Evolutionary conservation across 2,797 vertebrate genomes (phyloP), one percentile per base, ranked within the genome.

Genomic region (Momotus momota): DNA sequence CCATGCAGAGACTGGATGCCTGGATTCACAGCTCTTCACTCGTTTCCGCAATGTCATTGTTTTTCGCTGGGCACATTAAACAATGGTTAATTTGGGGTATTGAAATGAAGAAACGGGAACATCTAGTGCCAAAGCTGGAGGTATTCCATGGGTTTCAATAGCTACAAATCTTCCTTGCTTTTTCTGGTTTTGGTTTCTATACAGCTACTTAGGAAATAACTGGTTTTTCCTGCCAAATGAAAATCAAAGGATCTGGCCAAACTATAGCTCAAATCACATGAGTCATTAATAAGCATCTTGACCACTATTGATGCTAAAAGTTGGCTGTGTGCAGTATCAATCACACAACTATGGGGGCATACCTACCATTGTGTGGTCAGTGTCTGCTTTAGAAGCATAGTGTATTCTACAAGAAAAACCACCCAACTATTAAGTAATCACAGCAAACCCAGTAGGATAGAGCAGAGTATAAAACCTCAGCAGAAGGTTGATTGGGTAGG

Each of bases 111-210:
- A 93, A 95, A 91, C 11, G 22, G 49, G 41, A 91, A 75, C 54
- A 91, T 78, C 22, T 52, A 48, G 46, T 2, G 7, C 81, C 91
- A 96, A 78, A 89, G 81, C 84, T 96, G 81, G 81, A 96, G 57
- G 14, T 81, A n/a, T 96, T 96, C 73, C 73, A 90, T 60, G 66
- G n/a, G 9, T 93, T 94, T 94, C 79, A 94, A 80, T 85, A 85
- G 91, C 75, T 86, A 26, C 57, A 87, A 81, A 75, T 88, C 61
- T 49, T 94, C 27, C 23, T 91, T 69, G 52, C 21, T 55, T 58
- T 91, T 95, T 94, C 67, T 87, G 52, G 4, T 92, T 89, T 85
- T 87, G 31, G 15, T 70, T 93, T 94, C 74, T 71, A 38, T 75
- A 88, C 65, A 91, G 65, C 75, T 78, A 69, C 78, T 83, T 72